These are phyloP conservation scores for Cetonia aurata DNA, from an alignment of 2,888 invertebrate genomes.

Conservation along the genomic window DNA sequence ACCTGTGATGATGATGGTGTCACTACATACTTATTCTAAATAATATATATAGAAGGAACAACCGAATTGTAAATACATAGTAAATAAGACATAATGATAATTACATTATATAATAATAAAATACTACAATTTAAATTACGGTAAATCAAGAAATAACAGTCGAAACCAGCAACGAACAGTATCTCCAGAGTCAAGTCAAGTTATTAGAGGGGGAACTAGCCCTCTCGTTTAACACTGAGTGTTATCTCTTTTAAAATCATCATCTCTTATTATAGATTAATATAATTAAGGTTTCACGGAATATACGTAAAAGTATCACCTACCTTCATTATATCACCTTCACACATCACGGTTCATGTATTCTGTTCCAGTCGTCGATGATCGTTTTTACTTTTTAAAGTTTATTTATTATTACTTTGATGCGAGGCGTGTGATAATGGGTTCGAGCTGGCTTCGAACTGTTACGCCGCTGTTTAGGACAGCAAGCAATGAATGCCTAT, in stretches of 20 bases:
- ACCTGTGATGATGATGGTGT: slow-evolving; percentile 61
- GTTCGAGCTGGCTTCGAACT: slow-evolving; percentile 63
- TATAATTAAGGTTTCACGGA: no score
- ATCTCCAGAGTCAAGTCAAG: slow-evolving; percentile 25
- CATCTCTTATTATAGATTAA: slow-evolving; percentile 18
- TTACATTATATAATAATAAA: slow-evolving; percentile 45
- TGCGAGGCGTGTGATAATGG: slow-evolving; percentile 41
- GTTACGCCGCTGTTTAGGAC: slow-evolving; percentile 39
- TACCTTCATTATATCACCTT: slow-evolving; percentile 6
- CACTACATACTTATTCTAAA: slow-evolving; percentile 37
- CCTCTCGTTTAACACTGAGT: slow-evolving; percentile 60
- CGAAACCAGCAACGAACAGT: slow-evolving; percentile 60
- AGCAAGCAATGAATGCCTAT: slow-evolving; percentile 42
- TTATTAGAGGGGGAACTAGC: slow-evolving; percentile 59
- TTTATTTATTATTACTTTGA: slow-evolving; percentile 26
- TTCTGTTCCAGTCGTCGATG: slow-evolving; percentile 23
- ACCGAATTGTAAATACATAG: slow-evolving; percentile 53
- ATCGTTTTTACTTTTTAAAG: slow-evolving; percentile 7
- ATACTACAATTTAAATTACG: slow-evolving; percentile 22
- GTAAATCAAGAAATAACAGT: slow-evolving; percentile 46
- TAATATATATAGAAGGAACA: slow-evolving; percentile 47
- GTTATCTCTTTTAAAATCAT: slow-evolving; percentile 53
- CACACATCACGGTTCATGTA: background rate
- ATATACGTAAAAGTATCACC: background rate
- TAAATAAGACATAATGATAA: slow-evolving; percentile 51